Percentiles rank a stretch among this genome's conserved stretches.
Conservation (phyloP, 2,797 vertebrate species). For the Enteromius afrohamiltoni region DNA sequence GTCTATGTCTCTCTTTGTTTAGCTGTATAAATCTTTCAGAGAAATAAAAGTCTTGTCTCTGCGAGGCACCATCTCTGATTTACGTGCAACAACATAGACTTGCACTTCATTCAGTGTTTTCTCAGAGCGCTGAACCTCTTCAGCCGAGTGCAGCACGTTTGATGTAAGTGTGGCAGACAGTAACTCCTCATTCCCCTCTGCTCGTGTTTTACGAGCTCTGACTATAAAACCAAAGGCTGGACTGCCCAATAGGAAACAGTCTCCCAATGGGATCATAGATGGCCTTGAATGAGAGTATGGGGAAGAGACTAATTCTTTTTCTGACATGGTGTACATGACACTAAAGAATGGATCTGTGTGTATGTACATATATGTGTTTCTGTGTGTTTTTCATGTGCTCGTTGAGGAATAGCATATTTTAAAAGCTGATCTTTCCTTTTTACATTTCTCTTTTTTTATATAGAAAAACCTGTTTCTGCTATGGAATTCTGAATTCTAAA, state of each 20-base stretch:
- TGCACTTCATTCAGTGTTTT: slow-evolving; percentile 36
- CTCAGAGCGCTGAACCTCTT: slow-evolving; percentile 34
- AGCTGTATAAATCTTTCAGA: slow-evolving; percentile 29
- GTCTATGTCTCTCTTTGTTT: slow-evolving; percentile 38
- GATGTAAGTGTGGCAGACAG: slow-evolving; percentile 56
- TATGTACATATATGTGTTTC: neutral
- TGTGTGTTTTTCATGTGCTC: slow-evolving; percentile 1
- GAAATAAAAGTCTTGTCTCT: slow-evolving; percentile 15
- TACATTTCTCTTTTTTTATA: too few species aligned
- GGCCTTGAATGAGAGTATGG: slow-evolving; percentile 59
- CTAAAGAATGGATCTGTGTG: slow-evolving; percentile 32
- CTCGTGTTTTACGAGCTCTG: slow-evolving; percentile 80
- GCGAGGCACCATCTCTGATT: slow-evolving; percentile 17
- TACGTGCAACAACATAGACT: slow-evolving; percentile 19
- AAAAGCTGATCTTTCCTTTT: neutral
- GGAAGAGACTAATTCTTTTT: slow-evolving; percentile 36
- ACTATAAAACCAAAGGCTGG: slow-evolving; percentile 77
- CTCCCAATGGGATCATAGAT: slow-evolving; percentile 58
- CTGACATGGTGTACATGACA: slow-evolving; percentile 47
- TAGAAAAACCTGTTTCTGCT: neutral
- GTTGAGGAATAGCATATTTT: neutral
- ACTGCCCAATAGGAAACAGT: slow-evolving; percentile 67
- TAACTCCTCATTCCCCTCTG: slow-evolving; percentile 67
- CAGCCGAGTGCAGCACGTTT: slow-evolving; percentile 26
- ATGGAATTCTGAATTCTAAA: neutral